phyloP scores from a whole-genome alignment of 2,113 vertebrate genomes.

The Marmota flaviventris region DNA sequence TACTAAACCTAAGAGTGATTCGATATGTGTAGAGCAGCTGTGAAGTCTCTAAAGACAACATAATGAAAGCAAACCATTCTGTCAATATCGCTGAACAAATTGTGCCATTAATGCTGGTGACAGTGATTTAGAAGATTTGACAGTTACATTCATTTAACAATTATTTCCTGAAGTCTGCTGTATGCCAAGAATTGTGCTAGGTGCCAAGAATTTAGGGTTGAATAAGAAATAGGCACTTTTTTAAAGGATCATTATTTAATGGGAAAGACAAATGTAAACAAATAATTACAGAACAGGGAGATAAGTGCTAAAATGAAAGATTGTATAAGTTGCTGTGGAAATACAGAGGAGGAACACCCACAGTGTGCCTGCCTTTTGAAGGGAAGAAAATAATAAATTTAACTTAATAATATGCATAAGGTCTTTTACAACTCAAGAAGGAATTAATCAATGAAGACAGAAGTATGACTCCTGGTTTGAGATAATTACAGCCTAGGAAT shows the following conservation, averaged over 20 bases:
- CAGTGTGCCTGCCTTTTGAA: background rate
- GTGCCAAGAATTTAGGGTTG: conserved; percentile 40
- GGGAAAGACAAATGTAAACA: conserved; percentile 56
- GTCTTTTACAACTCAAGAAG: conserved; percentile 16
- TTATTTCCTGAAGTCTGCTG: conserved; percentile 59
- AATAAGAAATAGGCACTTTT: conserved; percentile 47
- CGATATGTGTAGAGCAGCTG: background rate
- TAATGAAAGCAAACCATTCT: conserved; percentile 17
- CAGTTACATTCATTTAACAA: conserved; percentile 59
- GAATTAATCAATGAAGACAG: conserved; percentile 68
- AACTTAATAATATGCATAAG: conserved; percentile 50
- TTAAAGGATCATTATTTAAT: conserved; percentile 68
- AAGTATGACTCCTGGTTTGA: conserved; percentile 52
- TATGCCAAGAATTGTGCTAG: conserved; percentile 10
- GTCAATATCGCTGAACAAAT: conserved; percentile 57
- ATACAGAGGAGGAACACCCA: background rate
- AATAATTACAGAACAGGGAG: conserved; percentile 46
- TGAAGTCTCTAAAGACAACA: conserved; percentile 59
- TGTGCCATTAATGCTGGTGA: conserved; percentile 52
- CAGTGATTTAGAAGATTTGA: conserved; percentile 49
- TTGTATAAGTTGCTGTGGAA: background rate
- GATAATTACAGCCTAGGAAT: conserved; percentile 37
- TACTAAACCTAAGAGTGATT: conserved; percentile 8
- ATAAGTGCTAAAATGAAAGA: conserved; percentile 45
- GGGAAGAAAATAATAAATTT: conserved; percentile 62